These are phyloP conservation scores for Gryllus bimaculatus DNA, from an alignment of 1,140 invertebrate species.

Conservation along the genomic window DNA sequence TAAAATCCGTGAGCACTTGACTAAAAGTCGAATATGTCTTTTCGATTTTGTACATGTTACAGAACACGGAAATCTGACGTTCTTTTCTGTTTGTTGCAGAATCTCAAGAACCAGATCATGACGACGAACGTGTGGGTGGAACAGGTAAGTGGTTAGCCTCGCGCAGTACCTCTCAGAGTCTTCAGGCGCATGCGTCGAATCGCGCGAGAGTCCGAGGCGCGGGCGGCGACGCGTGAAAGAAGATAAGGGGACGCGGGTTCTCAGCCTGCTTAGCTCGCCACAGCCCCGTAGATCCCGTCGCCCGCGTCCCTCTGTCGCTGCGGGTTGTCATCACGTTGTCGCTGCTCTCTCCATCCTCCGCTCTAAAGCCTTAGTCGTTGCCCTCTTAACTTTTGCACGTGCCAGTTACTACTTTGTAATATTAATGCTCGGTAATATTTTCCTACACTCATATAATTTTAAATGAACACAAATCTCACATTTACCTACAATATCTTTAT, in stretches of 20 bases:
- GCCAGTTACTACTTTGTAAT: too few species aligned
- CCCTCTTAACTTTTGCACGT: too few species aligned
- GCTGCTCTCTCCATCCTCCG: too few species aligned
- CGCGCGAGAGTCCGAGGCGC: neutral
- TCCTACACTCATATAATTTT: too few species aligned
- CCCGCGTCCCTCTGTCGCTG: too few species aligned
- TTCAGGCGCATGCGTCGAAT: neutral
- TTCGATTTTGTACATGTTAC: neutral
- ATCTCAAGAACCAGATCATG: constrained; percentile 94
- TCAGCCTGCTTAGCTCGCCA: neutral
- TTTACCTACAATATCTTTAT: too few species aligned
- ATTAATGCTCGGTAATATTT: too few species aligned
- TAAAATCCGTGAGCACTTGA: neutral
- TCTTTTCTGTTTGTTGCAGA: constrained; percentile 60
- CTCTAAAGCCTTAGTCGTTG: too few species aligned
- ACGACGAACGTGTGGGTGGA: constrained; percentile 95
- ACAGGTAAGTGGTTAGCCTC: constrained; percentile 57
- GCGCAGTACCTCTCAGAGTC: neutral
- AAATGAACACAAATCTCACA: too few species aligned
- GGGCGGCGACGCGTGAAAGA: neutral
- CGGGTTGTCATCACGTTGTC: too few species aligned
- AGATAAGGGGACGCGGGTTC: neutral
- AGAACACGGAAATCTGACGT: constrained; percentile 15
- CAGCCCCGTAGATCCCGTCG: too few species aligned
- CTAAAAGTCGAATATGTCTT: neutral